Evolutionary conservation across 2,797 vertebrate genomes (phyloP).

Genomic region (Acanthornis magna): DNA sequence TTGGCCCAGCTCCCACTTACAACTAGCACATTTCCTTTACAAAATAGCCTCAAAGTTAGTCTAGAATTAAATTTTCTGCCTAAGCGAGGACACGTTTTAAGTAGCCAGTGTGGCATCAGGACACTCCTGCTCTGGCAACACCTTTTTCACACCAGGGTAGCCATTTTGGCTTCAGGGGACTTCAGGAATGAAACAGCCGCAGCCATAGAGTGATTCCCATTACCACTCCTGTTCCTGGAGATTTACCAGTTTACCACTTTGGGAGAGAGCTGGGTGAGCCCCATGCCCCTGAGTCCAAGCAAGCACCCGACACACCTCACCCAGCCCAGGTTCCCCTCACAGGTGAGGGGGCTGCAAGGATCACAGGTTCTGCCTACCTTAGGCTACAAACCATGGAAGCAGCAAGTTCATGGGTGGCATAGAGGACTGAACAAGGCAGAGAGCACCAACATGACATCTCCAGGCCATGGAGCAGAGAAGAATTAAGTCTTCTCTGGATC

Average conservation of each 20-base stretch:
- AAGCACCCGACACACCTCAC: background rate
- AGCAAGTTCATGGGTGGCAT: fast-evolving
- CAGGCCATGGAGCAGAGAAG: background rate
- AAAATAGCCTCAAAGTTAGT: background rate
- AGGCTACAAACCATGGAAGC: background rate
- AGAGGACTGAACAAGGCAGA: background rate
- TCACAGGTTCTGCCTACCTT: fast-evolving
- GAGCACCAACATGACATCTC: background rate
- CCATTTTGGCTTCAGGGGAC: background rate
- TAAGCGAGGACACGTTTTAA: background rate
- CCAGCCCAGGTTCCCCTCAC: background rate
- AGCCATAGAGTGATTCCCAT: fast-evolving
- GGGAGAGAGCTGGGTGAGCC: background rate
- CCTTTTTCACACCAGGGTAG: fast-evolving
- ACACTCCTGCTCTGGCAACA: too few relatives aligned
- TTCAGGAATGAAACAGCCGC: fast-evolving
- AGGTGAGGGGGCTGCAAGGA: background rate
- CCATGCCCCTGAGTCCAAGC: fast-evolving
- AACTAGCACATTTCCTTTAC: background rate
- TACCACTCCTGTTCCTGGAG: background rate
- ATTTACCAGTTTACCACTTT: background rate
- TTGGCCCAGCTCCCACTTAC: background rate
- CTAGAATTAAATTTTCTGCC: background rate
- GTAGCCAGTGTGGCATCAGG: background rate
- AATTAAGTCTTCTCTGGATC: background rate